phyloP scores from a whole-genome alignment of 1,140 invertebrate species.

The Matsumurasca onukii region DNA sequence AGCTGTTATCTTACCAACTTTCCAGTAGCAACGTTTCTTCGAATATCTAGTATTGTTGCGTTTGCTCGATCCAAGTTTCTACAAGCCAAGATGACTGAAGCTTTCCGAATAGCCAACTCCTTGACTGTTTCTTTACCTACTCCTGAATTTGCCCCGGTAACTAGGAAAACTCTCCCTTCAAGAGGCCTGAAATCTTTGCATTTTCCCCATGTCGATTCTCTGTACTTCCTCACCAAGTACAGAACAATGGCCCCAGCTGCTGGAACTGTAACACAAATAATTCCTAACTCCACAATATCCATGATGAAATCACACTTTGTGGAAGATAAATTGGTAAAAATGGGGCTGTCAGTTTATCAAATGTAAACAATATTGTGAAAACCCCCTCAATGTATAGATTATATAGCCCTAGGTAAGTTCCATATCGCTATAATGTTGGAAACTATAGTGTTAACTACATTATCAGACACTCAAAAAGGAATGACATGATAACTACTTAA shows the following conservation, averaged over 20 bases:
- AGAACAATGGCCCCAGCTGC: constrained; percentile 48
- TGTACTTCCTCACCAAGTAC: constrained; percentile 51
- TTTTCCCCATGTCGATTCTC: constrained; percentile 52
- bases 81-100: constrained; percentile 73
- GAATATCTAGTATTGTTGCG: constrained; percentile 60
- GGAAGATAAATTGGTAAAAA: too few relatives aligned
- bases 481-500: too few relatives aligned
- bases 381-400: too few relatives aligned
- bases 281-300: constrained; percentile 23
- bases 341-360: too few relatives aligned
- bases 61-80: constrained; percentile 61
- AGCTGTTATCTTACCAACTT: constrained; percentile 55
- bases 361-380: too few relatives aligned
- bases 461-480: too few relatives aligned
- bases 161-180: constrained; percentile 64
- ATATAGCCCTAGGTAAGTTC: too few relatives aligned
- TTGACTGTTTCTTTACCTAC: constrained; percentile 75
- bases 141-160: constrained; percentile 80
- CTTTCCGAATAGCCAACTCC: constrained; percentile 63
- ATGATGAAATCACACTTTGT: constrained; percentile 4
- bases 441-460: too few relatives aligned
- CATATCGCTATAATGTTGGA: too few relatives aligned
- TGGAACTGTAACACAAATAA: constrained; percentile 37
- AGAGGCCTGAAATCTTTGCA: constrained; percentile 50
- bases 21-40: constrained; percentile 53